phyloP scores from a whole-genome alignment of 2,888 invertebrate species.

The Lycophotia porphyrea region DNA sequence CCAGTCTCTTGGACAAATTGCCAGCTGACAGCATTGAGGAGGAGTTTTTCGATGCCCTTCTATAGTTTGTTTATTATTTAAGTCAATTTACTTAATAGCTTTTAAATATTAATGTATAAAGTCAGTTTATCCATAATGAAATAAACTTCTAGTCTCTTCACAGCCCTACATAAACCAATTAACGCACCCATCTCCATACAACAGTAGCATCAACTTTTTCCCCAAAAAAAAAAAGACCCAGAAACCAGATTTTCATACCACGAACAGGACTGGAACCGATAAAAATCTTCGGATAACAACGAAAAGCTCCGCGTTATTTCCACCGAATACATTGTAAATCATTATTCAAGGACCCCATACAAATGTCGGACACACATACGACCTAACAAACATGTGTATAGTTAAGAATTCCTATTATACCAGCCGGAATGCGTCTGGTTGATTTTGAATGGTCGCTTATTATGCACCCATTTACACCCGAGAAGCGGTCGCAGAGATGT shows the following conservation, averaged over 20 bases:
- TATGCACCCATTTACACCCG: slow-evolving; percentile 90
- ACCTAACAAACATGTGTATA: slow-evolving; percentile 86
- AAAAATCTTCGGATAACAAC: slow-evolving; percentile 67
- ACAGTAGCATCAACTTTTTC: slow-evolving; percentile 3
- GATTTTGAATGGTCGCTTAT: slow-evolving; percentile 90
- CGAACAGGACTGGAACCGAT: slow-evolving; percentile 56
- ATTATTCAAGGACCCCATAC: slow-evolving; percentile 87
- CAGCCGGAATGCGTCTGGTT: slow-evolving; percentile 84
- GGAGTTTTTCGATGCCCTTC: too few species aligned
- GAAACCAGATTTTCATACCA: slow-evolving; percentile 61
- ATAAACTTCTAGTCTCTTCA: not conserved
- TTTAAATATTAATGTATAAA: too few species aligned
- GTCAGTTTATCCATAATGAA: too few species aligned
- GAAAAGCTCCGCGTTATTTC: slow-evolving; percentile 67
- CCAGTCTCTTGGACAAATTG: too few species aligned
- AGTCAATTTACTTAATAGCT: too few species aligned
- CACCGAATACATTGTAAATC: slow-evolving; percentile 85
- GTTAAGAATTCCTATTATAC: slow-evolving; percentile 87
- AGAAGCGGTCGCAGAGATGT: slow-evolving; percentile 66
- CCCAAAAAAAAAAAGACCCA: slow-evolving; percentile 10
- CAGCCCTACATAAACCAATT: slow-evolving; percentile 26
- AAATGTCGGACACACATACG: slow-evolving; percentile 83
- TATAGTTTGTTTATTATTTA: too few species aligned
- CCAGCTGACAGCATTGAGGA: too few species aligned
- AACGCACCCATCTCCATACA: slow-evolving; percentile 16